Evolutionary conservation across 2,888 invertebrate species (phyloP).

Genomic region (Morpho helenor): DNA sequence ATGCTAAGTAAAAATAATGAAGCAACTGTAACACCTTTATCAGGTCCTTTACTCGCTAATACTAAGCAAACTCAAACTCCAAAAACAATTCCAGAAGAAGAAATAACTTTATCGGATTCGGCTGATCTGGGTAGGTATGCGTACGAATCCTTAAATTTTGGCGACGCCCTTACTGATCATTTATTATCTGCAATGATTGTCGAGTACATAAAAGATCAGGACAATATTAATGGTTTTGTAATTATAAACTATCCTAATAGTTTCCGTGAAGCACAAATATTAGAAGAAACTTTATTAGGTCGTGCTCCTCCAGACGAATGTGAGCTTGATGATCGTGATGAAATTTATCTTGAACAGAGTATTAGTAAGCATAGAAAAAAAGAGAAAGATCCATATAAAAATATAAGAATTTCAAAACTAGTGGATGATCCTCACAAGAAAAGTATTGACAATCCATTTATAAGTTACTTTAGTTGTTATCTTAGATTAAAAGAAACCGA

Average conservation of each 20-base stretch:
- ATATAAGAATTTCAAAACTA: conserved; percentile 67
- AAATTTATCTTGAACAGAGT: conserved; percentile 62
- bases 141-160: conserved; percentile 73
- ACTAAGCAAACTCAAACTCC: conserved; percentile 81
- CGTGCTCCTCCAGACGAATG: conserved; percentile 60
- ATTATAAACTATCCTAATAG: conserved; percentile 81
- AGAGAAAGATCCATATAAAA: conserved; percentile 53
- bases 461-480: conserved; percentile 79
- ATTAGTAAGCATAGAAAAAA: conserved; percentile 55
- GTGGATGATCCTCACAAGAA: conserved; percentile 72
- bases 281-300: conserved; percentile 81
- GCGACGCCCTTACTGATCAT: conserved; percentile 75
- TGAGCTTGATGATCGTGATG: conserved; percentile 53
- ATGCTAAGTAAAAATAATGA: conserved; percentile 44
- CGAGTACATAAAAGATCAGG: conserved; percentile 77
- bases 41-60: conserved; percentile 48
- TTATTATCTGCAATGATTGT: conserved; percentile 78
- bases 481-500: conserved; percentile 67
- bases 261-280: conserved; percentile 76
- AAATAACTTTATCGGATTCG: conserved; percentile 64
- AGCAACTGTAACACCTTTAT: conserved; percentile 36
- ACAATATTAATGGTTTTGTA: conserved; percentile 78
- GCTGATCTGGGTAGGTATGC: conserved; percentile 79
- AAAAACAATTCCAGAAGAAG: conserved; percentile 77
- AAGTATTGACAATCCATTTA: conserved; percentile 49